Evolutionary conservation across 2,888 invertebrate genomes (phyloP), one percentile per base, ranked within the genome.

Genomic region (Ochropacha duplaris): DNA sequence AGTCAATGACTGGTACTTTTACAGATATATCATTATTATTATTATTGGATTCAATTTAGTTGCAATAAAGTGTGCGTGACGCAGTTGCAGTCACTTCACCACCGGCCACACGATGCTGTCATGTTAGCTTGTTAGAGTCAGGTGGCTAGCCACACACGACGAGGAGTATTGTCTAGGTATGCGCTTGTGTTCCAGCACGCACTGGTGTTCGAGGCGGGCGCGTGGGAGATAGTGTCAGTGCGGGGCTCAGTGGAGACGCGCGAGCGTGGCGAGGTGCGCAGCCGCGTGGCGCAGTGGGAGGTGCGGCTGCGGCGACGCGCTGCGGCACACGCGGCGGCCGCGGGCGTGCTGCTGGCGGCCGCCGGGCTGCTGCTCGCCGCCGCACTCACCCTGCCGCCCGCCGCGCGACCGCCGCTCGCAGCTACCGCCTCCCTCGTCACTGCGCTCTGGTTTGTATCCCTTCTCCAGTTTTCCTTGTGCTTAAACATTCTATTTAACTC

Each of bases 141-240:
- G 3, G 36, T 36, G 36, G 14, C 4, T 2, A 34, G 34, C 34
- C 34, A 34, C 34, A 4, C n/a, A 11, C 1, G 14, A 3, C 14
- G 12, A 4, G 3, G 4, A n/a, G 4, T 1, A n/a, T 36, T 36
- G n/a, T n/a, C n/a, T 14, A 36, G n/a, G 36, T 1, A n/a, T n/a
- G 1, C 36, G 3, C 4, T 50, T 19, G 1, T 34, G 26, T 36
- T 66, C 1, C 70, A 84, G 86, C 69, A 68, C 49, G 69, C 75
- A 22, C 66, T 81, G 22, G 78, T 86, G 19, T 84, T 82, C 65
- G 87, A 88, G 68, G 66, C 81, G 5, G 87, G 88, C 16, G 71
- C 79, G 0, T 91, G 91, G 91, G 81, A 86, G 68, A 72, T 88
- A 60, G 31, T 69, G 57, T 58, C 73, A 16, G 73, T 87, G 59